These are phyloP conservation scores for Megaceryle maxima DNA, from an alignment of 2,113 vertebrate genomes.

Conservation along the genomic window DNA sequence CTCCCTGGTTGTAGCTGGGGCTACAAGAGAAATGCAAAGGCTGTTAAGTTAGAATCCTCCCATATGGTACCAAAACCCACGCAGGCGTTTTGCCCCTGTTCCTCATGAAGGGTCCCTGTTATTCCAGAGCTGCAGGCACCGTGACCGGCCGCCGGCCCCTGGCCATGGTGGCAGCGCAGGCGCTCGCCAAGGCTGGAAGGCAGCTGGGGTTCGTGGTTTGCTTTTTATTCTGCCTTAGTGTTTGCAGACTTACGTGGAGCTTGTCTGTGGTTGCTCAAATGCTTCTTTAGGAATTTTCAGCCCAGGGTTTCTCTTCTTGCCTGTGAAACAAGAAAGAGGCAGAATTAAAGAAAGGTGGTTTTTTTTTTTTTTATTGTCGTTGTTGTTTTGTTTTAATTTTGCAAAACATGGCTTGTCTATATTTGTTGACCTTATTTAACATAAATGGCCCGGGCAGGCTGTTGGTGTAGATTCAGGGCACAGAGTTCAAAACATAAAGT, in stretches of 20 bases:
- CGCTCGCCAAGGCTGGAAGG: neutral
- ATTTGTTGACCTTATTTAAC: constrained; percentile 8
- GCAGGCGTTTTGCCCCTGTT: accelerated
- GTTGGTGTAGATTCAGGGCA: constrained; percentile 5
- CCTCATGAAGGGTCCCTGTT: neutral
- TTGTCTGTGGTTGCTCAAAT: constrained; percentile 88
- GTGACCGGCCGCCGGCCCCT: neutral
- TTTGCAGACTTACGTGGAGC: constrained; percentile 84
- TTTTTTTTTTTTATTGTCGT: neutral
- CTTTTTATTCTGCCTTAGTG: neutral
- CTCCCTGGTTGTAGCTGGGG: neutral
- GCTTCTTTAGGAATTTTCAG: constrained; percentile 91
- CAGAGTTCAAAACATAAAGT: constrained; percentile 52
- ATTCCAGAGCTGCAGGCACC: neutral
- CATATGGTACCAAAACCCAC: neutral
- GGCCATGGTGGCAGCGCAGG: neutral
- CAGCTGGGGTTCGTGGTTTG: neutral
- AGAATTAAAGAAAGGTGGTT: neutral
- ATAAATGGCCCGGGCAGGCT: neutral
- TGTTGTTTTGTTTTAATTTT: neutral
- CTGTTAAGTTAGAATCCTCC: neutral
- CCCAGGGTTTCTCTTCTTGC: constrained; percentile 87
- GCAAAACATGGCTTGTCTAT: neutral
- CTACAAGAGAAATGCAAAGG: neutral
- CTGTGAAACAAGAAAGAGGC: constrained; percentile 67